Evolutionary conservation across 1,140 invertebrate species (phyloP).

Genomic region (Conus betulinus): DNA sequence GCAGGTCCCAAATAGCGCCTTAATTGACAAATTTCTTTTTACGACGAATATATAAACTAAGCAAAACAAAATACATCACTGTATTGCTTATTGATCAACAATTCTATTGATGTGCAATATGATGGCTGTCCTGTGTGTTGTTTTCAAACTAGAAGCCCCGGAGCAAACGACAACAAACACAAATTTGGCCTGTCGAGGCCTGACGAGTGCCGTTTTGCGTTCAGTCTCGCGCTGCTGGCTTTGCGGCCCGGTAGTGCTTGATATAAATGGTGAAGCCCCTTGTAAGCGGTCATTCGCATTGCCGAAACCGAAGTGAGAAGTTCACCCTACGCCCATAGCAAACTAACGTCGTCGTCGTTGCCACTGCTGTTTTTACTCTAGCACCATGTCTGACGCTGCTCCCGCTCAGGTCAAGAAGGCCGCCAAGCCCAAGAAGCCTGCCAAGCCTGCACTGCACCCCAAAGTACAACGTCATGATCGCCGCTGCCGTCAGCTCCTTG

Average conservation of each 20-base stretch:
- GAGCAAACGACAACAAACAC: slow-evolving; percentile 8
- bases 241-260: background rate
- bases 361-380: background rate
- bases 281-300: background rate
- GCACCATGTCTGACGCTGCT: slow-evolving; percentile 28
- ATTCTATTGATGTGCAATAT: slow-evolving; percentile 7
- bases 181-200: background rate
- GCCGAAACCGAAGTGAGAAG: background rate
- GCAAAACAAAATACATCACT: background rate
- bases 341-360: background rate
- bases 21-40: background rate
- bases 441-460: slow-evolving; percentile 27
- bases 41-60: background rate
- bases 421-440: slow-evolving; percentile 40
- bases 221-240: background rate
- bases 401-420: slow-evolving; percentile 21
- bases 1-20: background rate
- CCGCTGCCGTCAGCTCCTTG: slow-evolving; percentile 13
- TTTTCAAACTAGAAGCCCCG: background rate
- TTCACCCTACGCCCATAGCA: too few relatives aligned
- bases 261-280: background rate
- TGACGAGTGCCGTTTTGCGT: background rate
- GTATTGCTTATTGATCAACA: background rate
- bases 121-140: background rate
- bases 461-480: slow-evolving; percentile 40